Base-by-base conservation (phyloP, 2,113 vertebrate species). In the Oreochromis tanganicae region DNA sequence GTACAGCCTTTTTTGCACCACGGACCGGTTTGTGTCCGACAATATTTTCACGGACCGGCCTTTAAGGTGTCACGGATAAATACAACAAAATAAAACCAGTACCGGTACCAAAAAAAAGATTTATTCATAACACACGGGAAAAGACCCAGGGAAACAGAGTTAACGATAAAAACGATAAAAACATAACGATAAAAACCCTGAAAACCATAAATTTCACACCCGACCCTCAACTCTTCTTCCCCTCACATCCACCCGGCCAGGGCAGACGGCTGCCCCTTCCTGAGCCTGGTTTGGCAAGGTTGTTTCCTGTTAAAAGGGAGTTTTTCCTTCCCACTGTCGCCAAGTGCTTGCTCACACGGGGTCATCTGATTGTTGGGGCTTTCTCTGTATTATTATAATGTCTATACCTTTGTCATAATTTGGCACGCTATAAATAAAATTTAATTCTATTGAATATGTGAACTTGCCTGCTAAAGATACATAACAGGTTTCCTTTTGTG, bases 391-490 rank as follows among this genome's bases (percentile, higher is more conserved):
- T 32, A 17, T 5, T 61, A 27, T 32, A 10, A 32, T 27, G 12
- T 13, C 3, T 56, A 24, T 32, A 59, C 27, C 3, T 59, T 61
- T 17, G 0, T 17, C 1, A 63, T n/a, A 36, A 36, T 36, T 36
- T 36, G 0, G 16, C 16, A 0, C 0, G 36, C 29, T 63, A 36
- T n/a, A 63, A 63, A 63, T 63, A 63, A 19, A 36, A 63, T n/a
- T 0, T 0, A 12, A 63, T 36, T 63, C 2, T 63, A 34, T 1
- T 61, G 1, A 61, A 6, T 61, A 4, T 68, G 61, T 21, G 6
- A 38, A 38, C 34, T 68, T 38, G 38, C 66, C 38, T 71, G 21
- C 21, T 73, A 46, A 73, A 27, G 68, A 46, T 27, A 73, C 13
- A 38, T 3, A 6, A 43, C 41, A 29, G 68, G 41, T 75, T 4